These are phyloP conservation scores for Tachycineta bicolor DNA, from an alignment of 2,113 vertebrate genomes.

Conservation along the genomic window DNA sequence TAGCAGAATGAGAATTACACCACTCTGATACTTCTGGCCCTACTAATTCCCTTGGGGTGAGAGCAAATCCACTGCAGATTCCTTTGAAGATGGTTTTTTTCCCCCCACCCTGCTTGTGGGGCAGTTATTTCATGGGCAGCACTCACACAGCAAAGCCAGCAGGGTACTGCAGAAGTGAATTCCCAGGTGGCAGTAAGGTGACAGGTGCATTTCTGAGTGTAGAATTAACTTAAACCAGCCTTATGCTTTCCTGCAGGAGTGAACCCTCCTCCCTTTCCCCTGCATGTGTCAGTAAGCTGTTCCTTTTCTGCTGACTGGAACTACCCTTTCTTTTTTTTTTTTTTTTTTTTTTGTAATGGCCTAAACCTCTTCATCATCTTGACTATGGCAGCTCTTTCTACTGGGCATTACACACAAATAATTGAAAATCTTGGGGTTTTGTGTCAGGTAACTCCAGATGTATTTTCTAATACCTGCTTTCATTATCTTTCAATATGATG, in stretches of 20 bases:
- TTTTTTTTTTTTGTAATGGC: neutral
- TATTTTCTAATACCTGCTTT: neutral
- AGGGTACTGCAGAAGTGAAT: neutral
- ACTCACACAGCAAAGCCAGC: neutral
- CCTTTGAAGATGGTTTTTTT: neutral
- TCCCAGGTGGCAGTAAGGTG: neutral
- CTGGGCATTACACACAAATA: neutral
- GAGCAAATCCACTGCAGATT: neutral
- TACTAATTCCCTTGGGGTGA: neutral
- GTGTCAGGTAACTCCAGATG: neutral
- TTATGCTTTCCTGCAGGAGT: neutral
- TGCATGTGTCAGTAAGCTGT: neutral
- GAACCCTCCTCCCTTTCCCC: neutral
- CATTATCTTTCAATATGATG: neutral
- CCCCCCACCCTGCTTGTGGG: neutral
- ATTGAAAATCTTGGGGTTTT: neutral
- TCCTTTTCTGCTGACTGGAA: neutral
- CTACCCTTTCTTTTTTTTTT: neutral
- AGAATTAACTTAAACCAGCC: neutral
- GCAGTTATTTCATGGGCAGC: neutral
- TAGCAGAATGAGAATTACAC: neutral
- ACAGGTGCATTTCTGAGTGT: neutral
- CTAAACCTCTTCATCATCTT: neutral
- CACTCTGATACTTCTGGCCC: neutral
- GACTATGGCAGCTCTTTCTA: neutral